Conservation (phyloP, 2,888 invertebrate species). For the Malacosoma neustria region DNA sequence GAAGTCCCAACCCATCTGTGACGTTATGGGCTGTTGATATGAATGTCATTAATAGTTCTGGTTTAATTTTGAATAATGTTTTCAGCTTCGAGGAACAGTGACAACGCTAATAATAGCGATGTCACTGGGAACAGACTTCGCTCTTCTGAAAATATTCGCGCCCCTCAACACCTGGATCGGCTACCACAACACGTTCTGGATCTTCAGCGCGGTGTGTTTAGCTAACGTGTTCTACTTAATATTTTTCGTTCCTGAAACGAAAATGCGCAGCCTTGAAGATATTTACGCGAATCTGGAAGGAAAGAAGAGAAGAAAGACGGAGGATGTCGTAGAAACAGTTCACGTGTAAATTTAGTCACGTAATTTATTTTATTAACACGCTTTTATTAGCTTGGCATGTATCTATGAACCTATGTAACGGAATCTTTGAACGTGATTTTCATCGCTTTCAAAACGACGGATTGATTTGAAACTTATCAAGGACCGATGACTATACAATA, state of each 20-base stretch:
- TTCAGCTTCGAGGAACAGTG: slow-evolving; percentile 61
- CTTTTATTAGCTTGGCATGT: no score
- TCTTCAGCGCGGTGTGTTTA: slow-evolving; percentile 84
- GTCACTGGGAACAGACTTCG: slow-evolving; percentile 88
- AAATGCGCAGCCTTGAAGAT: slow-evolving; percentile 91
- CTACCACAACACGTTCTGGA: slow-evolving; percentile 85
- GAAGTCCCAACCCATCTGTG: no score
- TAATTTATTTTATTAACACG: no score
- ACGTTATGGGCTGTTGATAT: no score
- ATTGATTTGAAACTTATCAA: no score
- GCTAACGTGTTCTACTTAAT: slow-evolving; percentile 87
- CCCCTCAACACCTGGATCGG: slow-evolving; percentile 80
- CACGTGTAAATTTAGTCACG: no score
- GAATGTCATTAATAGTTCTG: no score
- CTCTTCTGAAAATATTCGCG: slow-evolving; percentile 88
- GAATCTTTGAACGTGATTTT: no score
- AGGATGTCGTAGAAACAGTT: slow-evolving; percentile 33
- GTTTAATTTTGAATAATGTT: no score
- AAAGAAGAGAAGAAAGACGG: slow-evolving; percentile 37
- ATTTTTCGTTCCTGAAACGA: slow-evolving; percentile 93
- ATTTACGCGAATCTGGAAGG: slow-evolving; percentile 88
- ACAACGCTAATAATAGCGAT: slow-evolving; percentile 60
- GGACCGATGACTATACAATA: no score
- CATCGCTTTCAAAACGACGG: no score
- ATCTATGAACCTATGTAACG: no score